A percentile compares a stretch with the other conserved stretches of the same genome.
phyloP scores from a whole-genome alignment of 2,797 vertebrate species.

The Phoxinus dragarum region DNA sequence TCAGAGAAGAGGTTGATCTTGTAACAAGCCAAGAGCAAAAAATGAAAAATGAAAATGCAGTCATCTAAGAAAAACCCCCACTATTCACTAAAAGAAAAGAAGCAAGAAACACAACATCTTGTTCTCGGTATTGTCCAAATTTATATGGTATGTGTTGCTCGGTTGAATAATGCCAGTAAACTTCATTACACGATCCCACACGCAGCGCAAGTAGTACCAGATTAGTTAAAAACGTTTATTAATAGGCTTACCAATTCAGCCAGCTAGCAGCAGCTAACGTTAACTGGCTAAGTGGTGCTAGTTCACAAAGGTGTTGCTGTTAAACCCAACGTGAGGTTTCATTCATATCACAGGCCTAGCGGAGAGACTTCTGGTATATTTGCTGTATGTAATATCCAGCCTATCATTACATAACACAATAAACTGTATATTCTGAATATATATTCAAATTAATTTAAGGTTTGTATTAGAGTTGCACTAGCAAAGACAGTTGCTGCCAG shows the following conservation, averaged over 20 bases:
- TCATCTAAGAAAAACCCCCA: neutral
- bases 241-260: slow-evolving; percentile 31
- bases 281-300: slow-evolving; percentile 30
- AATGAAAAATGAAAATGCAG: neutral
- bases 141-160: neutral
- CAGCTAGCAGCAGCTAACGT: slow-evolving; percentile 54
- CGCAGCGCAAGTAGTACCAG: neutral
- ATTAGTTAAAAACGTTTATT: neutral
- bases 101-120: neutral
- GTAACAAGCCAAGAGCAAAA: neutral
- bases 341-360: neutral
- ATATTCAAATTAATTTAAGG: neutral
- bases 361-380: neutral
- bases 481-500: neutral
- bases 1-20: neutral
- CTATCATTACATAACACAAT: neutral
- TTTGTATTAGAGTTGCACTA: slow-evolving; percentile 9
- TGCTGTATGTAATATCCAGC: neutral
- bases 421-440: neutral
- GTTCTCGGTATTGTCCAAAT: slow-evolving; percentile 11
- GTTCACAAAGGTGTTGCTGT: slow-evolving; percentile 11
- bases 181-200: neutral
- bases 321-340: slow-evolving; percentile 30
- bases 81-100: slow-evolving; percentile 1
- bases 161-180: neutral